phyloP scores from a whole-genome alignment of 2,888 invertebrate genomes.

The Orthosia gracilis region DNA sequence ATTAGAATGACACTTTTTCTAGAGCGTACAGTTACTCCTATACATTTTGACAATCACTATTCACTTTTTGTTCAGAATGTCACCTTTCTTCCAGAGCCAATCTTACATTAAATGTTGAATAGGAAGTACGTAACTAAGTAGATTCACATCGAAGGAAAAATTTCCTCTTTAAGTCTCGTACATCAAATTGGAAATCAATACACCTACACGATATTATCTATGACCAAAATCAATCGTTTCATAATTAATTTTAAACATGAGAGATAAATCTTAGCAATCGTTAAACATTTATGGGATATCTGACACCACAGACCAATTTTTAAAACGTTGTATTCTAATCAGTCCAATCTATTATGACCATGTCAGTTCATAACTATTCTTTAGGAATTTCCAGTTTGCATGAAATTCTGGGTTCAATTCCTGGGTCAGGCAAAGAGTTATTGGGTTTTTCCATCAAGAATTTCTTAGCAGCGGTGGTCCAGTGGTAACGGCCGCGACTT shows the following conservation, averaged over 20 bases:
- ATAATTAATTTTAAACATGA: constrained; percentile 30
- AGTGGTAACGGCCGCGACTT: too few species aligned
- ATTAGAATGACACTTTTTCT: too few species aligned
- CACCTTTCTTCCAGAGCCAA: too few species aligned
- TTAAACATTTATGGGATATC: constrained; percentile 48
- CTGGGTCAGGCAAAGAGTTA: neutral
- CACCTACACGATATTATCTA: constrained; percentile 28
- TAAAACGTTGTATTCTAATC: neutral
- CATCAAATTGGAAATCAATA: constrained; percentile 48
- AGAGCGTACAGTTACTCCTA: too few species aligned
- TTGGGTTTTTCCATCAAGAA: neutral
- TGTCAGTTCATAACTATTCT: neutral
- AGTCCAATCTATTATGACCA: neutral
- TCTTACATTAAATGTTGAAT: too few species aligned
- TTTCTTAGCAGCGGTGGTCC: too few species aligned
- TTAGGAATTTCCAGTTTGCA: neutral
- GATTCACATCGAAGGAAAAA: neutral
- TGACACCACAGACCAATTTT: constrained; percentile 28
- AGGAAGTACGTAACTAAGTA: too few species aligned
- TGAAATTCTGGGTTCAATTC: neutral
- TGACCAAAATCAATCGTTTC: constrained; percentile 43
- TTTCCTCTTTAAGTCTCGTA: constrained; percentile 11
- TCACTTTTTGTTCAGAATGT: too few species aligned
- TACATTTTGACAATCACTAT: too few species aligned
- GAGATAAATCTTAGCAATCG: constrained; percentile 33